phyloP scores from a whole-genome alignment of 2,113 vertebrate genomes.

The Pangasianodon gigas region DNA sequence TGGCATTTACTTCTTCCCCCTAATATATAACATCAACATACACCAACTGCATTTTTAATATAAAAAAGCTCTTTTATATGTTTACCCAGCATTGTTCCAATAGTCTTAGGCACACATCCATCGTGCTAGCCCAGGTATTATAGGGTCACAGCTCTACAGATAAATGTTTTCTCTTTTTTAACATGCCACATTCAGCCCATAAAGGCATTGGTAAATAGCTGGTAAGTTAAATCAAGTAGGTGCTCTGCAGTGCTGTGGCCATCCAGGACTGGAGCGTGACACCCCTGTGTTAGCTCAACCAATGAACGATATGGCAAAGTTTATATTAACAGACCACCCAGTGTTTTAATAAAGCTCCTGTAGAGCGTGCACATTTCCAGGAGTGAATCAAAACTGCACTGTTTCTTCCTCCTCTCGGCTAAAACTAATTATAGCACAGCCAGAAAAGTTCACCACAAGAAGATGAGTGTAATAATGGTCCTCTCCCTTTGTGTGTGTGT shows the following conservation, averaged over 20 bases:
- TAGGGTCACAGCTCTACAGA: neutral
- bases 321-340: slow-evolving; percentile 36
- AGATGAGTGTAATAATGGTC: slow-evolving; percentile 45
- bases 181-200: neutral
- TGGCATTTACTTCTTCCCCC: neutral
- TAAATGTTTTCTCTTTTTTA: neutral
- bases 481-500: slow-evolving; percentile 27
- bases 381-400: slow-evolving; percentile 10
- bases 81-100: neutral
- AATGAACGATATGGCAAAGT: slow-evolving; percentile 2
- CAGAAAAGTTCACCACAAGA: slow-evolving; percentile 48
- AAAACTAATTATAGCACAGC: slow-evolving; percentile 51
- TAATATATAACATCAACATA: neutral
- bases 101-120: neutral
- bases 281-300: neutral
- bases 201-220: neutral
- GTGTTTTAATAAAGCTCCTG: slow-evolving; percentile 45
- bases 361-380: slow-evolving; percentile 10
- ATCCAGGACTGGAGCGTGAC: neutral
- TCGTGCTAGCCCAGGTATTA: neutral
- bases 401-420: slow-evolving; percentile 24
- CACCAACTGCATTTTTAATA: neutral
- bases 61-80: neutral
- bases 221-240: neutral
- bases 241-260: neutral